Conservation (phyloP, 2,113 vertebrate species). For the Amblyopsis rosae region DNA sequence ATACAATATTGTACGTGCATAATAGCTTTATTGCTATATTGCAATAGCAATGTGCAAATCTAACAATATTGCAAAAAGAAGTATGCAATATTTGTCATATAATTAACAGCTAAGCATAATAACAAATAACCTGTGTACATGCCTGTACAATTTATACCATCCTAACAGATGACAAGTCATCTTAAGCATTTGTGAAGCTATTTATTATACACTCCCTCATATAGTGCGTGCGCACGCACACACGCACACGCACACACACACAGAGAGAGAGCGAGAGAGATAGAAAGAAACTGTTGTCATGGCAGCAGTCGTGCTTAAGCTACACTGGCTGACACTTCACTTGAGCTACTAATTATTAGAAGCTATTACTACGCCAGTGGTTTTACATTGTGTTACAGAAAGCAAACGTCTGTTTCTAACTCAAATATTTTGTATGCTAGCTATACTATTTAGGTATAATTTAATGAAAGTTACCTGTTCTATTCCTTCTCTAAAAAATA, state of each 20-base stretch:
- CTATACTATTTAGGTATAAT: neutral
- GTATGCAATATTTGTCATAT: neutral
- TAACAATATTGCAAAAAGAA: too few species aligned
- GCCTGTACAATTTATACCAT: neutral
- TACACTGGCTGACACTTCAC: slow-evolving; percentile 49
- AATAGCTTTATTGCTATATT: neutral
- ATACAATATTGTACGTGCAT: neutral
- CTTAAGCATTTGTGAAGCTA: slow-evolving; percentile 8
- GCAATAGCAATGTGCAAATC: slow-evolving; percentile 4
- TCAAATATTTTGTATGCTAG: neutral
- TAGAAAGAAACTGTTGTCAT: slow-evolving; percentile 69
- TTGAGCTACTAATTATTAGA: slow-evolving; percentile 52
- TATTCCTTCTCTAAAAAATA: too few species aligned
- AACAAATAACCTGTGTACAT: too few species aligned
- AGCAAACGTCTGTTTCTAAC: slow-evolving; percentile 5
- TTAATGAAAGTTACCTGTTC: neutral
- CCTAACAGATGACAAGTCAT: slow-evolving; percentile 4
- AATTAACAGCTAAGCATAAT: slow-evolving; percentile 9
- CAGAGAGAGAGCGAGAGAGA: slow-evolving; percentile 34
- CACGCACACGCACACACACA: slow-evolving; percentile 7
- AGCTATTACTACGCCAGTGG: slow-evolving; percentile 54
- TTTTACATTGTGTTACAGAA: slow-evolving; percentile 13
- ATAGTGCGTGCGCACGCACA: neutral
- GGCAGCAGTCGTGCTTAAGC: slow-evolving; percentile 58
- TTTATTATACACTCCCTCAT: slow-evolving; percentile 39